Conservation (phyloP, 2,888 invertebrate species). For the Mythimna pallens region DNA sequence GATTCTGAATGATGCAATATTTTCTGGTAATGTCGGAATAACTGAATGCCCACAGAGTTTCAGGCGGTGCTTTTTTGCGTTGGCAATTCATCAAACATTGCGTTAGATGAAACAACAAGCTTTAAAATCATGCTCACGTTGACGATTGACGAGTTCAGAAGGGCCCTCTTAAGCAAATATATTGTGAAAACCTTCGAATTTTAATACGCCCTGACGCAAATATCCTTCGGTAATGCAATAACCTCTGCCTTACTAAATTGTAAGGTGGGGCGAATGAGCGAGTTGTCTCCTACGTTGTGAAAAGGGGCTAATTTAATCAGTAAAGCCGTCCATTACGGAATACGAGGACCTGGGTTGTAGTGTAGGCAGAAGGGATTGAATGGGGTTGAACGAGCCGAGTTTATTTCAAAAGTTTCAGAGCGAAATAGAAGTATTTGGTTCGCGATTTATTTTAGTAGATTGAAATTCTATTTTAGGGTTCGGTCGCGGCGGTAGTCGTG, state of each 20-base stretch:
- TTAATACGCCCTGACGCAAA: constrained; percentile 42
- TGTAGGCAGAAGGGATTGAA: constrained; percentile 25
- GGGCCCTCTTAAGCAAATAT: neutral
- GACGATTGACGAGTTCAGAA: too few relatives aligned
- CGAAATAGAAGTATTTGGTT: constrained; percentile 29
- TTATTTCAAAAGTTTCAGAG: constrained; percentile 26
- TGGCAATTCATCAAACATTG: too few relatives aligned
- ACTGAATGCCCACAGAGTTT: too few relatives aligned
- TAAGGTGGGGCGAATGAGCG: constrained; percentile 30
- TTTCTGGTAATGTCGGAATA: too few relatives aligned
- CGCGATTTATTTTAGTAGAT: constrained; percentile 26
- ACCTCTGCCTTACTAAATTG: constrained; percentile 27
- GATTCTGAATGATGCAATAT: too few relatives aligned
- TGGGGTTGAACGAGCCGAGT: constrained; percentile 29
- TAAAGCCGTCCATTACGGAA: constrained; percentile 48
- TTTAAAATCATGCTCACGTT: too few relatives aligned
- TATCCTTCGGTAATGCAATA: constrained; percentile 49
- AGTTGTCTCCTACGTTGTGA: constrained; percentile 33
- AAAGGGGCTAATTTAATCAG: constrained; percentile 57
- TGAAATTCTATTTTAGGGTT: constrained; percentile 4
- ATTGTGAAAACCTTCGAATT: constrained; percentile 30
- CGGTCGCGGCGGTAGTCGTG: neutral
- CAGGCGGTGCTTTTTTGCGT: too few relatives aligned
- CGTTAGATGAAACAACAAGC: too few relatives aligned
- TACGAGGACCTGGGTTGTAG: constrained; percentile 34